Base-by-base conservation (phyloP, 1,140 invertebrate genomes). In the Branchinecta lindahli region DNA sequence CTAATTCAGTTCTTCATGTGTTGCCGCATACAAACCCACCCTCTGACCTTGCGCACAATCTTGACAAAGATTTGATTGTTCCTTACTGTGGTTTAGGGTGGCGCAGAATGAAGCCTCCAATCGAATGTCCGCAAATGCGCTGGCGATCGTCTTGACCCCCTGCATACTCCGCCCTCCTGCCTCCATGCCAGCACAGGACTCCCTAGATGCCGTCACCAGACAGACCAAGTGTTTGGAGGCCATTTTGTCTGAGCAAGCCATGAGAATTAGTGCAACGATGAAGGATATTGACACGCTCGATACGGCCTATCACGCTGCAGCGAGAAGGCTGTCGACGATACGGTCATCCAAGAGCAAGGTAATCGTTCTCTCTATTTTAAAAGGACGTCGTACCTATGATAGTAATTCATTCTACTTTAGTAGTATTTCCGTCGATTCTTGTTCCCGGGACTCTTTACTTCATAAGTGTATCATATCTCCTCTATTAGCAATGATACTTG, bases 81-180 rank as follows among this genome's bases (percentile, higher is more conserved):
- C 69, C 70, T 52, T 69, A 4, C 69, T 33, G 68, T 74, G 45
- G 73, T 77, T 44, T 75, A 84, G 85, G 73, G 90, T 96, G 1
- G 91, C 91, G 0, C 80, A 88, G 18, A 86, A 92, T 75, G 92
- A 96, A 80, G 83, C 90, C 46, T 87, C 87, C 70, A 97, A 96
- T 80, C 85, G 91, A 71, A 98, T 98, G 94, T 91, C 87, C 73
- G 83, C 91, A 0, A 90, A 90, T 74, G 90, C 91, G 61, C 80
- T 98, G 69, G 91, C 94, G 18, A 94, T 96, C 73, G 91, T 97
- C 66, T 96, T 96, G 81, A 92, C 93, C 10, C 94, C 94, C 8
- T 96, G 92, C 79, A 89, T 97, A 68, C 80, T 97, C 70, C 83
- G 92, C 68, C 92, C 91, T 46, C 90, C 90, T 78, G 87, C 91